Base-by-base conservation (phyloP, 37 sponge, comb jelly and placozoan genomes). In the Tethya wilhelma region DNA sequence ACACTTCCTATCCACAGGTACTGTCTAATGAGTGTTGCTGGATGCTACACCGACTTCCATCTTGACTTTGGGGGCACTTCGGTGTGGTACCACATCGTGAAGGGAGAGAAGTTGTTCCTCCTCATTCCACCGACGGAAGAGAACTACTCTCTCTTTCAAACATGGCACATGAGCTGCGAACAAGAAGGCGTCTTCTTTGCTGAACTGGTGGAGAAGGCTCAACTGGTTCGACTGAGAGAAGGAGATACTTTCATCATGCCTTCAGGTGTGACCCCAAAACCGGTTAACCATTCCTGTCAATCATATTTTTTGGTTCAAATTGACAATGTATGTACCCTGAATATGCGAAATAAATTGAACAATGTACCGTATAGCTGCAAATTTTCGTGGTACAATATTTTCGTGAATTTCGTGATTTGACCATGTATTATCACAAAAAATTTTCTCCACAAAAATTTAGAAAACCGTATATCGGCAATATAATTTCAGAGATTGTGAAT, bases 61-160 rank as follows among this genome's bases (percentile, higher is more conserved):
- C 56, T 92, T 73, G 93, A 92, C 59, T 92, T 92, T 71, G 93
- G 93, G 36, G 93, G 93, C 5, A 92, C 93, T 5, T 89, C 89
- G 43, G 93, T 92, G 36, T 92, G 93, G 93, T 92, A 92, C 46
- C 89, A 92, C 42, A 45, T 92, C 22, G 37, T 92, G 39, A 56
- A 57, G n/a, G 93, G 93, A 75, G 89, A 86, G 76, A 92, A 92
- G 73, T 42, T 75, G 53, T 93, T 93, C 60, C 68, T 90, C 49
- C 69, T 93, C 62, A 85, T 93, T 19, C 93, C 93, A 36, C 93
- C 93, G 3, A 74, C 93, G 8, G 65, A 71, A 9, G 77, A 75
- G 39, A 89, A 68, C 85, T 82, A 85, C 37, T 31, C 63, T 28
- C 49, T 73, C 49, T 93, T 84, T 59, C 82, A 78, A 31, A 32